Conservation (phyloP, 2,888 invertebrate species). For the Sisyra nigra region DNA sequence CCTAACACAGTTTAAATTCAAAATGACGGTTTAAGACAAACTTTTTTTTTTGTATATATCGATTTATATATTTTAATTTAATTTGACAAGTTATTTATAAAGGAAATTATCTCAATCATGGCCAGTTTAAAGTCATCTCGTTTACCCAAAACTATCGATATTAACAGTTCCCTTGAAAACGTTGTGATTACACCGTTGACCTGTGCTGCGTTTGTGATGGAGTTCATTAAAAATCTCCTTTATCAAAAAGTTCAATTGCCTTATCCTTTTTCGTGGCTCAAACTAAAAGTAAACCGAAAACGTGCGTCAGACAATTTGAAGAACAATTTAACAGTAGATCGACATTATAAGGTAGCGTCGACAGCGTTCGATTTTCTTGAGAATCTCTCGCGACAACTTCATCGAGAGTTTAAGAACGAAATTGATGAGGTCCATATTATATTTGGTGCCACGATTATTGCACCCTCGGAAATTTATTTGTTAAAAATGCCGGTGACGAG, state of each 20-base stretch:
- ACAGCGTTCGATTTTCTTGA: constrained; percentile 31
- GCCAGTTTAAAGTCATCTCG: no score
- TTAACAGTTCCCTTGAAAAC: constrained; percentile 31
- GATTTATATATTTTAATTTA: no score
- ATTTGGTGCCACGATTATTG: constrained; percentile 10
- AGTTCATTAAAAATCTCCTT: constrained; percentile 36
- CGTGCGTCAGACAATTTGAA: constrained; percentile 14
- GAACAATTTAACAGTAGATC: constrained; percentile 20
- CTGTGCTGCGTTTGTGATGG: constrained; percentile 37
- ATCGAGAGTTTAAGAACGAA: constrained; percentile 6
- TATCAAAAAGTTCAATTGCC: constrained; percentile 40
- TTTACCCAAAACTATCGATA: neutral
- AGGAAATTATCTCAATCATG: no score
- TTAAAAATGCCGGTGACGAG: constrained; percentile 10
- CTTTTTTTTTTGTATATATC: no score
- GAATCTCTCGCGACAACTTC: constrained; percentile 20
- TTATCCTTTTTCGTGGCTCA: constrained; percentile 32
- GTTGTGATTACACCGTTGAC: constrained; percentile 34
- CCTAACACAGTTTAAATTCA: no score
- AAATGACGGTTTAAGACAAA: no score
- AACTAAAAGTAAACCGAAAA: constrained; percentile 26
- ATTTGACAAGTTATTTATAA: no score
- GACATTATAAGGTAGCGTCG: constrained; percentile 28
- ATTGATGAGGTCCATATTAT: constrained; percentile 9
- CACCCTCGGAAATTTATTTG: constrained; percentile 10